A percentile compares a stretch with the other conserved stretches of the same genome.
phyloP scores from a whole-genome alignment of 2,113 vertebrate species.

The Solea senegalensis region DNA sequence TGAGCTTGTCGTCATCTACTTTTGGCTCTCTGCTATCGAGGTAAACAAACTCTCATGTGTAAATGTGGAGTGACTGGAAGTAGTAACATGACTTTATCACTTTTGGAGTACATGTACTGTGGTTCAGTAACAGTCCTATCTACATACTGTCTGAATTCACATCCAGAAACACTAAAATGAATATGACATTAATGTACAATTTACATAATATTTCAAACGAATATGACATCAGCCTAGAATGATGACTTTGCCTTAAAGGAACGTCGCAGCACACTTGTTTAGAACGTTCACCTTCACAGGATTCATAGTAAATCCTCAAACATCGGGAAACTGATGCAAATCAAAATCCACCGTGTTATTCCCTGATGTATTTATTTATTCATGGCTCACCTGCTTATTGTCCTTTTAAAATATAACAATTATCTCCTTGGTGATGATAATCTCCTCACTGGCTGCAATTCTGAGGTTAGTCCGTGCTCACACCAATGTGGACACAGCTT shows the following conservation, averaged over 20 bases:
- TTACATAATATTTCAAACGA: conserved; percentile 15
- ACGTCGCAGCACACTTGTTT: too few species aligned
- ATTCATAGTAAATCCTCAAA: not conserved
- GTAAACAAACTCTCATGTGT: conserved; percentile 70
- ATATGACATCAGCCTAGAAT: conserved; percentile 3
- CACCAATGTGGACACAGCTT: not conserved
- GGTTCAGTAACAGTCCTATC: not conserved
- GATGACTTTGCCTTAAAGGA: not conserved
- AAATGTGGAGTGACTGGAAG: conserved; percentile 70
- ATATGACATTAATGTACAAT: conserved; percentile 31
- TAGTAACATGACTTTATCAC: conserved; percentile 1
- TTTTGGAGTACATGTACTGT: conserved; percentile 24
- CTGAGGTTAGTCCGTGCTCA: not conserved
- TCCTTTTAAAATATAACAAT: conserved; percentile 13
- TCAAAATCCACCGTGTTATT: conserved; percentile 7
- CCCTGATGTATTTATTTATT: not conserved
- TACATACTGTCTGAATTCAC: not conserved
- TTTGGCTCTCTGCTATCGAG: conserved; percentile 42
- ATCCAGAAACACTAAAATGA: not conserved
- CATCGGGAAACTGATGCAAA: not conserved
- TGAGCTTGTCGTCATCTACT: conserved; percentile 21
- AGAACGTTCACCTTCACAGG: not conserved
- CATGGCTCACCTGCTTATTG: conserved; percentile 9
- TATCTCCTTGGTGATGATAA: conserved; percentile 2
- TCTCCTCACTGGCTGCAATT: not conserved